These are phyloP conservation scores for Hirtodrosophila duncani DNA, from an alignment of 2,888 invertebrate genomes.

Conservation along the genomic window DNA sequence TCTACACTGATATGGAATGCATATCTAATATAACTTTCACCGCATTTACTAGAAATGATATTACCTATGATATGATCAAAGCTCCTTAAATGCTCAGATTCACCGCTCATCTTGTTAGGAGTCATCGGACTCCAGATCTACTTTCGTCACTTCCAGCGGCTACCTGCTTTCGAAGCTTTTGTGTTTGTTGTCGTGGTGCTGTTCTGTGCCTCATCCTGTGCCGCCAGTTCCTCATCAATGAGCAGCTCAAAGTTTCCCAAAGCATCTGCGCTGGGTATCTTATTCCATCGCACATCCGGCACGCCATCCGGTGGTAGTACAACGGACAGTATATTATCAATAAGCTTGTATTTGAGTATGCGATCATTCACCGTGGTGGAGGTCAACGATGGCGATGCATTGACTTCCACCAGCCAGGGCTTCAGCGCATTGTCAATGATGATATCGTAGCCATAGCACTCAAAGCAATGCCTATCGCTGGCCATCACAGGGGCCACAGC, in stretches of 20 bases:
- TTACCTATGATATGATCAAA: too few species aligned
- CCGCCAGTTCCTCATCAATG: conserved; percentile 88
- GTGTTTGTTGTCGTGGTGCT: conserved; percentile 34
- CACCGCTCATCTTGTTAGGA: too few species aligned
- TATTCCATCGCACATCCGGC: conserved; percentile 94
- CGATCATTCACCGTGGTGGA: conserved; percentile 96
- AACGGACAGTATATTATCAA: conserved; percentile 93
- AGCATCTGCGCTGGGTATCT: conserved; percentile 86
- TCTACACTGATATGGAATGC: too few species aligned
- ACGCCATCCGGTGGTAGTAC: conserved; percentile 92
- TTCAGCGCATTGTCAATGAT: conserved; percentile 96
- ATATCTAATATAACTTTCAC: too few species aligned
- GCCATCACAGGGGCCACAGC: conserved; percentile 95
- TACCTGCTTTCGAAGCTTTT: conserved; percentile 56
- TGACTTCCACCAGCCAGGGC: conserved; percentile 94
- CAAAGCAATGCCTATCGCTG: conserved; percentile 87
- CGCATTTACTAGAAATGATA: too few species aligned
- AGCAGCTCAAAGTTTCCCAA: conserved; percentile 90
- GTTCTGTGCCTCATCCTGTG: conserved; percentile 81
- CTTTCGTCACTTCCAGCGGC: conserved; percentile 74
- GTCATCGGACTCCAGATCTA: conserved; percentile 12
- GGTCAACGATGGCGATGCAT: conserved; percentile 95
- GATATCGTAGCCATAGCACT: conserved; percentile 94
- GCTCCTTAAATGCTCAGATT: too few species aligned
- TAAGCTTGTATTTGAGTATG: conserved; percentile 94